Evolutionary conservation across 2,113 vertebrate genomes (phyloP), one percentile per base, ranked within the genome.

Genomic region (Boulengeromyrus knoepffleri): DNA sequence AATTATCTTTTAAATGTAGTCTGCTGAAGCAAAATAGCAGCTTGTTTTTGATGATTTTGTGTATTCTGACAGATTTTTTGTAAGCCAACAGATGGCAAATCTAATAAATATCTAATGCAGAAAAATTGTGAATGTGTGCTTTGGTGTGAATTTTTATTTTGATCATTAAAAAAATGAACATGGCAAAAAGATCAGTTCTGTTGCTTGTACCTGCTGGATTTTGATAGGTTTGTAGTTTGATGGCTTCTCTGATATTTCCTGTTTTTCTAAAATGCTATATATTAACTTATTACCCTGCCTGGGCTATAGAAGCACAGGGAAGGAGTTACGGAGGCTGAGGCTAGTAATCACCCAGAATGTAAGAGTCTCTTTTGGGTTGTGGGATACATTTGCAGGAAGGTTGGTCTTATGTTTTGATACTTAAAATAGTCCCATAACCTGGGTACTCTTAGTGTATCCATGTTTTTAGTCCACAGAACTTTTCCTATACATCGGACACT

Each of bases 361-460:
- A 91, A 92, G 92, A 88, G 8, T 87, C 92, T 91, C 91, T 90
- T 88, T 86, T 49, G 90, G 91, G 93, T 93, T 92, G 93, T 93
- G 91, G 92, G 93, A 95, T 93, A 91, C 85, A 90, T 92, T 94
- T 94, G 91, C 92, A 92, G 89, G 93, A 93, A 96, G 95, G 95
- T 96, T 95, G 94, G 95, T 95, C 94, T 95, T 95, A 93, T 95
- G 95, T 96, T 96, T 95, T 45, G 6, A 45, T 50, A 58, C 94
- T 94, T 80, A 90, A 96, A 96, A 96, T 96, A 96, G 94, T 92
- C 89, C 27, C 74, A 74, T 56, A 52, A 91, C 93, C 80, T 90
- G 93, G 92, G 93, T 95, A 93, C 95, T 95, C 93, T 94, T 90
- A 93, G 90, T 93, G 91, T 95, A 95, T 96, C 94, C 93, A 94